phyloP scores from a whole-genome alignment of 2,113 vertebrate species.

The Laterallus jamaicensis region DNA sequence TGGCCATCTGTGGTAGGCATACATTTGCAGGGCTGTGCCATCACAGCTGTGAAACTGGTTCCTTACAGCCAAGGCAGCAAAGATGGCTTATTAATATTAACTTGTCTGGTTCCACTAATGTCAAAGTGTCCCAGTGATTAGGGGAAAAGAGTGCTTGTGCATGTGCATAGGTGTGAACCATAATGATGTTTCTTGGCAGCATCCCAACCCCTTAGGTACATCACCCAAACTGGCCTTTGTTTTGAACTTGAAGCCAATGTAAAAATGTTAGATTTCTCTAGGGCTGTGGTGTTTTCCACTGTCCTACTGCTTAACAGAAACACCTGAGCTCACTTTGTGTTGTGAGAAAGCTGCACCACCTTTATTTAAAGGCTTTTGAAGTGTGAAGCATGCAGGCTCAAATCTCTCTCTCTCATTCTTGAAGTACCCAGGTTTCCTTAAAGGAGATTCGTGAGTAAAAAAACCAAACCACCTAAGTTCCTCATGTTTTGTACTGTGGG shows the following conservation, averaged over 20 bases:
- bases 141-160: rapidly evolving
- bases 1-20: rapidly evolving
- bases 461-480: background rate
- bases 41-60: background rate
- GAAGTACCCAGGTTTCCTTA: background rate
- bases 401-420: background rate
- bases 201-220: rapidly evolving
- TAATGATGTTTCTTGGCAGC: background rate
- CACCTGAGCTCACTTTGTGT: rapidly evolving
- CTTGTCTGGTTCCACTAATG: background rate
- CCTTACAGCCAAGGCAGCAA: background rate
- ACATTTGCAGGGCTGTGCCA: background rate
- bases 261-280: background rate
- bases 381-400: background rate
- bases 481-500: background rate
- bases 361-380: rapidly evolving
- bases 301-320: background rate
- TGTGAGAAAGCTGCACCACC: background rate
- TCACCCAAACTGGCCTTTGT: background rate
- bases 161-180: rapidly evolving
- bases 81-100: background rate
- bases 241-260: background rate
- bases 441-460: background rate
- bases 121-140: background rate
- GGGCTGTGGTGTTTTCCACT: rapidly evolving